These are phyloP conservation scores for Sternotherus odoratus DNA, from an alignment of 2,797 vertebrate genomes.

Conservation along the genomic window DNA sequence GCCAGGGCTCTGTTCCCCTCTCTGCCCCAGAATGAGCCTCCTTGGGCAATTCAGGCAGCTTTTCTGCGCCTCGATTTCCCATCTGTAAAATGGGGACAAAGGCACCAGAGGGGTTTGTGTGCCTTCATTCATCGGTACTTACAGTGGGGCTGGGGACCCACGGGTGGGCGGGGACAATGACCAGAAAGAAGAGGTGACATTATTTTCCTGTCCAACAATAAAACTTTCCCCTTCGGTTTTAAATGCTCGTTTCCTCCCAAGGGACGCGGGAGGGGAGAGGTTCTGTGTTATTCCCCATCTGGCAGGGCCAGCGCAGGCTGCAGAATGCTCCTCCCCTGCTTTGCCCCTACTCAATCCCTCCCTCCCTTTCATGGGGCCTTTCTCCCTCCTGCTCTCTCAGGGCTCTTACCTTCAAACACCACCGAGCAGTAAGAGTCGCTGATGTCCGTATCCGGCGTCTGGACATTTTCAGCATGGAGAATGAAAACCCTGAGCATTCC, in stretches of 20 bases:
- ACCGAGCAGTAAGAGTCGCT: slow-evolving; percentile 88
- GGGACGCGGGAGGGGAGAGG: background rate
- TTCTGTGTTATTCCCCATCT: background rate
- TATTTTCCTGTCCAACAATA: background rate
- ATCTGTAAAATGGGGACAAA: background rate
- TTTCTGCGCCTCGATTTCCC: background rate
- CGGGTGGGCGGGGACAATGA: background rate
- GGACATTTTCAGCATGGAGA: slow-evolving; percentile 84
- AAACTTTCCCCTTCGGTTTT: background rate
- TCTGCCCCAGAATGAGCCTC: background rate
- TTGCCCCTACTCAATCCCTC: background rate
- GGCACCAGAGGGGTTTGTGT: background rate
- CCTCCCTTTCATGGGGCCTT: background rate
- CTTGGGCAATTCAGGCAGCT: background rate
- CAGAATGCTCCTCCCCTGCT: background rate
- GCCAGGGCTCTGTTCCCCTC: background rate
- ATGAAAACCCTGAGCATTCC: slow-evolving; percentile 88
- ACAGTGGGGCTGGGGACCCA: background rate
- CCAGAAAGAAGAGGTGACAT: background rate
- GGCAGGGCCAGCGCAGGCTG: background rate
- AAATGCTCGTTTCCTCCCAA: background rate
- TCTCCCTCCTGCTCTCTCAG: background rate
- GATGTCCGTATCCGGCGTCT: slow-evolving; percentile 85
- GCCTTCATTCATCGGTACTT: background rate
- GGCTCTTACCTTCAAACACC: slow-evolving; percentile 82